Percentiles rank a stretch among this genome's conserved stretches.
Evolutionary conservation across 2,113 vertebrate genomes (phyloP).

Genomic region (Chinchilla lanigera): DNA sequence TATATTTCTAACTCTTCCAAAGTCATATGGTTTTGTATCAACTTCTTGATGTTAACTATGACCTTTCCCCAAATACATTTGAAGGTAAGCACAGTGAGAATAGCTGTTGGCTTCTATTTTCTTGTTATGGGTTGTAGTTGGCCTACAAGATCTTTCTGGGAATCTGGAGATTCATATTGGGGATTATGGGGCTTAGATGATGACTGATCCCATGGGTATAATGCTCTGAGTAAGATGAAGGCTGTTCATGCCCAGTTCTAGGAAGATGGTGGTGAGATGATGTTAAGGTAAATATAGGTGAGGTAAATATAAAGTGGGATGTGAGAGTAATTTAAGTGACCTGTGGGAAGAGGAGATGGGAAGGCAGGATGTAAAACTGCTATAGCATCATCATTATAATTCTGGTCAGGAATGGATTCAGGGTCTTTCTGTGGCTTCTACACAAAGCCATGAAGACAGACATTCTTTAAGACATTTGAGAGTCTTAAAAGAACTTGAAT

Average conservation of each 20-base stretch:
- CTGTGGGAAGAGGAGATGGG: not conserved
- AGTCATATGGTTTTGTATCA: not conserved
- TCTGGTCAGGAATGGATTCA: not conserved
- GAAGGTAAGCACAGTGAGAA: not conserved
- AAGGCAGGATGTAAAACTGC: not conserved
- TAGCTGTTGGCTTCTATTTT: not conserved
- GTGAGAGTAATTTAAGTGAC: not conserved
- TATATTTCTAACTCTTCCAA: not conserved
- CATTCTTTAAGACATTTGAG: not conserved
- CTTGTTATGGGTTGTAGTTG: not conserved
- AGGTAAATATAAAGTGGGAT: not conserved
- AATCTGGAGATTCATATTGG: not conserved
- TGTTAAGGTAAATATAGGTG: too few relatives aligned
- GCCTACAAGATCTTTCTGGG: not conserved
- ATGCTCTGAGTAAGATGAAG: not conserved
- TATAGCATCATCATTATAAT: not conserved
- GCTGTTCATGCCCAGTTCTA: not conserved
- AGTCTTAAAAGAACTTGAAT: not conserved
- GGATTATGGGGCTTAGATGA: not conserved
- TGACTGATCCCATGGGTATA: not conserved
- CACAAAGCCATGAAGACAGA: not conserved
- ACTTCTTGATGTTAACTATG: not conserved
- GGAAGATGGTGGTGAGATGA: not conserved
- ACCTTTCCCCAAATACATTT: not conserved
- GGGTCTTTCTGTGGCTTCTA: not conserved